Conservation (phyloP, 1,140 invertebrate genomes). For the Phthorimaea operculella region DNA sequence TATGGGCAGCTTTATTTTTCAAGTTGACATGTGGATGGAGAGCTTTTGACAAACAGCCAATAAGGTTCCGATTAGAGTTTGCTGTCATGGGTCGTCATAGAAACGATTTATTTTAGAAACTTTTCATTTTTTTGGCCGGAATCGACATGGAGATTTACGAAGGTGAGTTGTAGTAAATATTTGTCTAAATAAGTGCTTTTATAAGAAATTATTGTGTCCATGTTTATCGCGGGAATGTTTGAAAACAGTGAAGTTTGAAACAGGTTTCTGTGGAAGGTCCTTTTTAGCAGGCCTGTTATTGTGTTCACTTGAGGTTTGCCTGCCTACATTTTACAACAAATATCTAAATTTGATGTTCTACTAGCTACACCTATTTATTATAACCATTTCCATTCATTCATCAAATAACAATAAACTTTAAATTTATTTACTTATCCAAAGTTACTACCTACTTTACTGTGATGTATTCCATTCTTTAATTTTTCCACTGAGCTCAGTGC, state of each 20-base stretch:
- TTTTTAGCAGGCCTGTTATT: conserved; percentile 22
- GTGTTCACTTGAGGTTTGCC: not conserved
- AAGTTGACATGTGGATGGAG: not conserved
- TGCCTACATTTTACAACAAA: not conserved
- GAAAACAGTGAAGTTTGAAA: conserved; percentile 18
- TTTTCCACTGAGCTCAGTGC: too few species aligned
- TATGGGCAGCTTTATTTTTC: not conserved
- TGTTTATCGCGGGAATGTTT: not conserved
- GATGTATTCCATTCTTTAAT: too few species aligned
- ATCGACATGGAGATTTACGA: conserved; percentile 59
- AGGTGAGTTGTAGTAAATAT: conserved; percentile 44
- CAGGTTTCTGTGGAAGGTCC: conserved; percentile 34
- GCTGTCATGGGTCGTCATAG: conserved; percentile 67
- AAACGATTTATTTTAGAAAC: conserved; percentile 60
- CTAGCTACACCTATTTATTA: too few species aligned
- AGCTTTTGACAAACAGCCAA: conserved; percentile 19
- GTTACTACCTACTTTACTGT: too few species aligned
- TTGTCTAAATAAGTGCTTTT: conserved; percentile 19
- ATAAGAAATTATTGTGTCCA: not conserved
- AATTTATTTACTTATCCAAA: too few species aligned
- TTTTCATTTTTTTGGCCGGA: conserved; percentile 58
- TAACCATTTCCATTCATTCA: too few species aligned
- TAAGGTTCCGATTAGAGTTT: conserved; percentile 37
- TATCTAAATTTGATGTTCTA: too few species aligned
- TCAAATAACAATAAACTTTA: too few species aligned